Conservation (phyloP, 2,888 invertebrate genomes). For the Mesorhabditis sp. region DNA sequence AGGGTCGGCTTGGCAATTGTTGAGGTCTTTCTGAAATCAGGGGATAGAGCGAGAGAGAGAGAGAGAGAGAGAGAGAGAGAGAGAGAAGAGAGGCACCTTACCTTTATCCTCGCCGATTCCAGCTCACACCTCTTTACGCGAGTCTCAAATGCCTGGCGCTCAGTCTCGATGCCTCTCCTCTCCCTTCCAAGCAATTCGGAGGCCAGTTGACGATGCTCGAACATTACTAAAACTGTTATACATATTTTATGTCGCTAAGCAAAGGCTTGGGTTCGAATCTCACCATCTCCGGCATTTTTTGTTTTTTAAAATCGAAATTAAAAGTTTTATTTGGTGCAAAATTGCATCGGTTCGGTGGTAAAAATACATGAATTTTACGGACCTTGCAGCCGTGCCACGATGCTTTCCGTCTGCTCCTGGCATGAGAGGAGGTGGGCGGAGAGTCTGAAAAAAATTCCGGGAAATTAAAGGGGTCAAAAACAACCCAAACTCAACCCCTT, state of each 20-base stretch:
- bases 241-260: no score
- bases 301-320: no score
- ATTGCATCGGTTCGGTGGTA: background rate
- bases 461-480: no score
- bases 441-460: background rate
- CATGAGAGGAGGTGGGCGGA: background rate
- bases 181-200: background rate
- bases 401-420: constrained; percentile 1
- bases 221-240: background rate
- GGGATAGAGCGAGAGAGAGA: background rate
- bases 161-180: background rate
- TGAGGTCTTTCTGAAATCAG: constrained; percentile 3
- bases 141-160: background rate
- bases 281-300: no score
- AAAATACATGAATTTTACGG: background rate
- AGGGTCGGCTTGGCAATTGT: background rate
- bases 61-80: constrained; percentile 7
- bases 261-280: no score
- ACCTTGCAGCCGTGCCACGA: background rate
- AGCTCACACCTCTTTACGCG: constrained; percentile 2
- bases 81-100: background rate
- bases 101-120: constrained; percentile 4
- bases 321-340: no score
- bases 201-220: background rate
- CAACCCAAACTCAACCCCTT: no score